These are phyloP conservation scores for Gulo gulo DNA, from an alignment of 2,113 vertebrate genomes.

Conservation along the genomic window DNA sequence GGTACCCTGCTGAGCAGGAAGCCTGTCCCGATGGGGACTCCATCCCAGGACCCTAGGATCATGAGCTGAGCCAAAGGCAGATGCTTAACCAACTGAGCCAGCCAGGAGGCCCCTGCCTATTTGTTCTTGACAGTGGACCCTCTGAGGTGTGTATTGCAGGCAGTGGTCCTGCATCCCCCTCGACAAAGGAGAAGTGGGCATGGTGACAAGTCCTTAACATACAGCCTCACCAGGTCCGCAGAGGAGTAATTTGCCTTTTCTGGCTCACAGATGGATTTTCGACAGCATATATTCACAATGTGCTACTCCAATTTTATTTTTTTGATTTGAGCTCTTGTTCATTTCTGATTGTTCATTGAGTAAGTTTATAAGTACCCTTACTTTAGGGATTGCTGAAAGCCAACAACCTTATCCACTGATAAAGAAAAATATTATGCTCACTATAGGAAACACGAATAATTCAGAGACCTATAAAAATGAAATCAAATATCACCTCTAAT, in stretches of 20 bases:
- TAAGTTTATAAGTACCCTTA: neutral
- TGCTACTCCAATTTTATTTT: neutral
- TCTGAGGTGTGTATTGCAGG: neutral
- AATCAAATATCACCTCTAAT: neutral
- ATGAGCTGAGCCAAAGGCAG: neutral
- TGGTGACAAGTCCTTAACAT: neutral
- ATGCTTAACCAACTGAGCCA: neutral
- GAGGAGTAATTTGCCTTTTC: neutral
- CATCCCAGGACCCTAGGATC: neutral
- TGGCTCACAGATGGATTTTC: neutral
- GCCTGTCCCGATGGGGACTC: neutral
- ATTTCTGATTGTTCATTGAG: neutral
- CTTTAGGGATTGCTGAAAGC: neutral
- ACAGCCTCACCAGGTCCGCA: neutral
- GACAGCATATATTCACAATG: neutral
- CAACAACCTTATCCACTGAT: neutral
- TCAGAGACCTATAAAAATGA: conserved; percentile 29
- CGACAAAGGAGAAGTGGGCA: neutral
- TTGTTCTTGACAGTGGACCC: neutral
- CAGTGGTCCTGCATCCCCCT: neutral
- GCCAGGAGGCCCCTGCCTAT: neutral
- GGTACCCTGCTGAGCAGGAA: neutral
- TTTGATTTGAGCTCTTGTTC: neutral
- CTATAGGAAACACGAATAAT: neutral
- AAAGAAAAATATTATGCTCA: neutral